Evolutionary conservation across 2,888 invertebrate genomes (phyloP), one percentile per base, ranked within the genome.

Genomic region (Cantharis rustica): DNA sequence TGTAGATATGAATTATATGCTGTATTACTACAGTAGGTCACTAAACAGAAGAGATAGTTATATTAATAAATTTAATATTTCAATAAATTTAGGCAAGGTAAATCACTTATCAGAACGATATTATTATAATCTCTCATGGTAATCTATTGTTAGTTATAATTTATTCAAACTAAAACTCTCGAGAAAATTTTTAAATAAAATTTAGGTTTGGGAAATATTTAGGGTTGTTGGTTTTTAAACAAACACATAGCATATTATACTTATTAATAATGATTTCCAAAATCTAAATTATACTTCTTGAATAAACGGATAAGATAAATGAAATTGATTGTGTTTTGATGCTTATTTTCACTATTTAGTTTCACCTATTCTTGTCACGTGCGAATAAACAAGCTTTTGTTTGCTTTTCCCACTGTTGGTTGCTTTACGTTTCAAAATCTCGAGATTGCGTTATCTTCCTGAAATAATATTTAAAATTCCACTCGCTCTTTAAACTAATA

Each of bases 351-450:
- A 71, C 63, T 73, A 71, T 61, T 66, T 47, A 47, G 47, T 47
- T 47, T 47, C 70, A 76, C 69, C 68, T 72, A 79, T 80, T 73
- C 79, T 62, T 72, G 75, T 79, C 80, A 80, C 80, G 80, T 77
- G 75, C 73, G 75, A 73, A 80, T 80, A 80, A 80, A 79, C 80
- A 79, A 75, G 75, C 72, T 70, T 64, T 75, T 79, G 78, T 80
- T 80, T 79, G 75, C 73, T 71, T 69, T 75, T 70, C 75, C 72
- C 71, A 61, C 69, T 62, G 72, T 47, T 72, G 75, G 72, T 72
- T 72, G 74, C 69, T 72, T 72, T 68, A 68, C 63, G 68, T 74
- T 68, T 72, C 66, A 63, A 72, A 74, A 77, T 75, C 77, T 61
- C 72, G 74, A 73, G 74, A 78, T 73, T 78, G 73, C 70, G 70